Evolutionary conservation across 1,140 invertebrate species (phyloP).

Genomic region (Phortica variegata): DNA sequence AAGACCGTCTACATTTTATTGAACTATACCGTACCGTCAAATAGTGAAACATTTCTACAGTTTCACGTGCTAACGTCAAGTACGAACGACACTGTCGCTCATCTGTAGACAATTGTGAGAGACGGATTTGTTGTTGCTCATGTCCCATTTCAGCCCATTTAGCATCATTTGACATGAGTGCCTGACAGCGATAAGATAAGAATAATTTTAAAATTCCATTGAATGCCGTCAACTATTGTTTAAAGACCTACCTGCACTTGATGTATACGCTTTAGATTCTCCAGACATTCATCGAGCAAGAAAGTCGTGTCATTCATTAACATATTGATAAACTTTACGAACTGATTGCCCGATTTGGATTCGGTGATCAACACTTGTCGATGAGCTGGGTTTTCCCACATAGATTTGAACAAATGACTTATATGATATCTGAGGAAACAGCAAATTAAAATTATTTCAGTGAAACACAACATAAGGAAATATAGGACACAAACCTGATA

Average conservation of each 20-base stretch:
- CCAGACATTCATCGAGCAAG: constrained; percentile 92
- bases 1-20: not conserved
- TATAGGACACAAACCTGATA: constrained; percentile 64
- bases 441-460: constrained; percentile 1
- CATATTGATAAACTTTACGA: constrained; percentile 98
- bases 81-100: constrained; percentile 94
- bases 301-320: constrained; percentile 99
- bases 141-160: constrained; percentile 68
- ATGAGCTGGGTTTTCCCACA: constrained; percentile 73
- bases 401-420: constrained; percentile 90
- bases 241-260: constrained; percentile 79
- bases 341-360: constrained; percentile 84
- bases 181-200: constrained; percentile 6
- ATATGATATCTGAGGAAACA: constrained; percentile 77
- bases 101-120: constrained; percentile 81
- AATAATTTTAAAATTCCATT: too few species aligned
- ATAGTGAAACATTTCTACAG: constrained; percentile 98
- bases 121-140: constrained; percentile 76
- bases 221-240: too few species aligned
- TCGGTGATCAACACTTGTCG: constrained; percentile 76
- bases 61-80: constrained; percentile 90
- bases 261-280: constrained; percentile 92
- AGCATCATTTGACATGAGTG: constrained; percentile 69
- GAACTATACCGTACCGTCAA: constrained; percentile 71
- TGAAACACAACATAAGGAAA: not conserved